These are phyloP conservation scores for Sphenopsis melanotis DNA, from an alignment of 2,797 vertebrate genomes.

Conservation along the genomic window DNA sequence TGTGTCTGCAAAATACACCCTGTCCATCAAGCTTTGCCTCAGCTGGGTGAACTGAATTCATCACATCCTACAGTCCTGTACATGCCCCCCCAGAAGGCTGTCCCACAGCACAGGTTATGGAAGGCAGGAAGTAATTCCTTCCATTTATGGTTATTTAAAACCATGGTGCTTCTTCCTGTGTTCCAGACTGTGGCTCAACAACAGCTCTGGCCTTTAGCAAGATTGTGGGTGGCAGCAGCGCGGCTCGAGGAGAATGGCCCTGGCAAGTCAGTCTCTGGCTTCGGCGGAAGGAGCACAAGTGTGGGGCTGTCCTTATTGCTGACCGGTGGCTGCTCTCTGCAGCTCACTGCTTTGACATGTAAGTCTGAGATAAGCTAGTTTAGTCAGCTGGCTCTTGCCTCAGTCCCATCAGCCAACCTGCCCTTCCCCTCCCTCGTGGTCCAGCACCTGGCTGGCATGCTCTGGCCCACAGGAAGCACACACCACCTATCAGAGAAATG, in stretches of 20 bases:
- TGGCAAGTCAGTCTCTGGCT: slow-evolving; percentile 94
- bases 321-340: slow-evolving; percentile 91
- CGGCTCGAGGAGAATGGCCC: slow-evolving; percentile 89
- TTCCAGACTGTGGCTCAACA: slow-evolving; percentile 85
- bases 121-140: background rate
- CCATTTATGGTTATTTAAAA: background rate
- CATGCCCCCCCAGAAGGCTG: background rate
- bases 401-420: background rate
- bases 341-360: slow-evolving; percentile 92
- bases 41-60: background rate
- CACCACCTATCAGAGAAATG: background rate
- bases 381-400: background rate
- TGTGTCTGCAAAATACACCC: background rate
- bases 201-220: slow-evolving; percentile 74
- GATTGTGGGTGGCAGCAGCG: slow-evolving; percentile 87
- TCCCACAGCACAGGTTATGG: background rate
- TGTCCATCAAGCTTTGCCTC: background rate
- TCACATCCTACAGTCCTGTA: background rate
- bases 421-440: rapidly evolving
- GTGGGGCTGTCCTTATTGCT: slow-evolving; percentile 90
- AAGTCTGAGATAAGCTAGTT: background rate
- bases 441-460: background rate
- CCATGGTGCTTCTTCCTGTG: background rate
- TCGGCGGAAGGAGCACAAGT: slow-evolving; percentile 83
- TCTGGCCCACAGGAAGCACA: background rate